Evolutionary conservation across 1,140 invertebrate species (phyloP).

Genomic region (Lasioglossum albipes): DNA sequence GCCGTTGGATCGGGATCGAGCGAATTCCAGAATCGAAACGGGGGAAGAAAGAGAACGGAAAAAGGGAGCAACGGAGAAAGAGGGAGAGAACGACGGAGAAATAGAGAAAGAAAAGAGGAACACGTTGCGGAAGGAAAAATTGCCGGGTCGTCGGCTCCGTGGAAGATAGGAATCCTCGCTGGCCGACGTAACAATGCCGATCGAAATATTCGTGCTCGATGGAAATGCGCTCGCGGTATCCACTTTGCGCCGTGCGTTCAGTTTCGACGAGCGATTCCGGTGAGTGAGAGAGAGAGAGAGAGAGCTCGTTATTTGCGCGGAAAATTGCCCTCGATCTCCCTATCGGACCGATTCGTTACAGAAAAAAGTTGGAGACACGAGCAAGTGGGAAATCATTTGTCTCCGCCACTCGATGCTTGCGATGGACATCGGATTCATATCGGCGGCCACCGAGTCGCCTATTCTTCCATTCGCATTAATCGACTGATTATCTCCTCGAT

Average conservation of each 20-base stretch:
- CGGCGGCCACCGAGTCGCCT: no score
- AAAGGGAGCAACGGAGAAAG: no score
- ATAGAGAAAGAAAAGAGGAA: no score
- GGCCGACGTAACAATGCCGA: slow-evolving; percentile 8
- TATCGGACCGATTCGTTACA: not conserved
- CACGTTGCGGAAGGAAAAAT: slow-evolving; percentile 2
- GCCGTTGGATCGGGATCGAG: not conserved
- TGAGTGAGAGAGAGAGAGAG: not conserved
- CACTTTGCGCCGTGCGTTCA: not conserved
- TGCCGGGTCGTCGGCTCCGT: not conserved
- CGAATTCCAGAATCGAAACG: no score
- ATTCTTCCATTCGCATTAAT: no score
- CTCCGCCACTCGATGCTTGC: no score
- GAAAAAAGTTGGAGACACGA: not conserved
- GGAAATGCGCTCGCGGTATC: slow-evolving; percentile 12
- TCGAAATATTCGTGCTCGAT: slow-evolving; percentile 20
- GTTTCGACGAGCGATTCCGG: not conserved
- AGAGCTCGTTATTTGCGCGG: not conserved
- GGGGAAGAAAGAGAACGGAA: not conserved
- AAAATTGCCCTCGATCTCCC: not conserved
- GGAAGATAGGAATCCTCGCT: not conserved
- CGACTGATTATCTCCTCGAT: no score
- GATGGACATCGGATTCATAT: no score
- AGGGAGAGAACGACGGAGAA: no score
- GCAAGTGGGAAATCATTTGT: no score